phyloP scores from a whole-genome alignment of 2,113 vertebrate genomes.

The Marcusenius ussheri region DNA sequence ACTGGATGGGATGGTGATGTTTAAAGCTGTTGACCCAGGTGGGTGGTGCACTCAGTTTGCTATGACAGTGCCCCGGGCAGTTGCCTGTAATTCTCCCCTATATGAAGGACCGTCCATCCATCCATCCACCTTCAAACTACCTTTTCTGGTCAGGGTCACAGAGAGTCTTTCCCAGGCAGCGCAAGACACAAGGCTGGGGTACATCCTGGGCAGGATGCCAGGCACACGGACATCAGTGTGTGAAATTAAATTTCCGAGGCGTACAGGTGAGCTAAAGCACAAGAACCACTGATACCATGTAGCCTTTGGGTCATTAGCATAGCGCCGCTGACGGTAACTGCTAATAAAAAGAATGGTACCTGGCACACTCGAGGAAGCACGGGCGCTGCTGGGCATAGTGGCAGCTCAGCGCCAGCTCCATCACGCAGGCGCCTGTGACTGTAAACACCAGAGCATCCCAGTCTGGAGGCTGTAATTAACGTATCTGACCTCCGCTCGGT shows the following conservation, averaged over 20 bases:
- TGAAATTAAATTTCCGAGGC: neutral
- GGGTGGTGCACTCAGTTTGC: neutral
- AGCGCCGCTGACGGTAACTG: neutral
- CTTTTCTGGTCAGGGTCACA: neutral
- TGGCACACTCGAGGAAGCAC: neutral
- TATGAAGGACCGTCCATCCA: neutral
- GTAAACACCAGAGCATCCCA: constrained; percentile 2
- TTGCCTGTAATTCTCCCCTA: neutral
- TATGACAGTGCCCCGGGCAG: neutral
- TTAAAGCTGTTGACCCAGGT: neutral
- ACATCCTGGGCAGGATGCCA: neutral
- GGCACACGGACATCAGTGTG: neutral
- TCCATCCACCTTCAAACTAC: neutral
- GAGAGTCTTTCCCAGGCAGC: neutral
- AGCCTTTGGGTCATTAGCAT: constrained; percentile 13
- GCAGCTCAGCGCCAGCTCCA: neutral
- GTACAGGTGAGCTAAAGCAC: neutral
- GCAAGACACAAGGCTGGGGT: neutral
- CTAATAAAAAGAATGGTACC: neutral
- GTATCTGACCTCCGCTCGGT: neutral
- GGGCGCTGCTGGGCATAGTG: neutral
- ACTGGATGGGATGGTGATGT: neutral
- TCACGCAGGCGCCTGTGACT: neutral
- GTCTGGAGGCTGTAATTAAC: neutral
- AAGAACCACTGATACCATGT: constrained; percentile 1